These are phyloP conservation scores for Poicephalus meyeri DNA, from an alignment of 2,113 vertebrate species.

Conservation along the genomic window DNA sequence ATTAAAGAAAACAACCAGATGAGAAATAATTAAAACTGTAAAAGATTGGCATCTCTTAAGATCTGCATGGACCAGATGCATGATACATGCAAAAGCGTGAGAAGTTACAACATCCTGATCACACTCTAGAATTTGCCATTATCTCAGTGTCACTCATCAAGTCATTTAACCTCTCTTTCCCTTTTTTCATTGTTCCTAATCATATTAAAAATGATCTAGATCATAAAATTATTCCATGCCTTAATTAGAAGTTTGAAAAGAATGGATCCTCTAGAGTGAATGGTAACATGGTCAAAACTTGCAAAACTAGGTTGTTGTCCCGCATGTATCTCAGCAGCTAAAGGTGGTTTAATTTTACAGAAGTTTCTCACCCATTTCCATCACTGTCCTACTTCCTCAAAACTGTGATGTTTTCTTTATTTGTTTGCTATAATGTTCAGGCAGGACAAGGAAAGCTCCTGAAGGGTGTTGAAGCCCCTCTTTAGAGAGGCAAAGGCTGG, in stretches of 20 bases:
- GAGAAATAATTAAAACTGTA: not conserved
- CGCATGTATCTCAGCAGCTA: not conserved
- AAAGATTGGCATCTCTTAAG: not conserved
- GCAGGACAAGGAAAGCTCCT: not conserved
- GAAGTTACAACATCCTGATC: not conserved
- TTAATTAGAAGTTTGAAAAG: constrained; percentile 3
- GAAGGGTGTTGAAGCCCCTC: not conserved
- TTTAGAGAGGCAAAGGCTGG: not conserved
- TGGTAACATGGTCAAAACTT: not conserved
- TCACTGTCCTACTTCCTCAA: not conserved
- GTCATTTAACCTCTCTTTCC: not conserved
- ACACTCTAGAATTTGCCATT: not conserved
- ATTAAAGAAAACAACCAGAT: not conserved
- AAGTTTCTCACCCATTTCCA: not conserved
- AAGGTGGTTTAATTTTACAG: not conserved
- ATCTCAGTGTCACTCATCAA: not conserved
- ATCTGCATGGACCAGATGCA: not conserved
- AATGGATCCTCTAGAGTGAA: not conserved
- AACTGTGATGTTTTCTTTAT: not conserved
- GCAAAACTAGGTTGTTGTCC: not conserved
- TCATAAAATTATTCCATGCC: not conserved
- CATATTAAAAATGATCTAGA: not conserved
- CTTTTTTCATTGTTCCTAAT: not conserved
- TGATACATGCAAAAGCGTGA: not conserved
- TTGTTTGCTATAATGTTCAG: not conserved